Evolutionary conservation across 2,888 invertebrate genomes (phyloP).

Genomic region (Aplocera efformata): DNA sequence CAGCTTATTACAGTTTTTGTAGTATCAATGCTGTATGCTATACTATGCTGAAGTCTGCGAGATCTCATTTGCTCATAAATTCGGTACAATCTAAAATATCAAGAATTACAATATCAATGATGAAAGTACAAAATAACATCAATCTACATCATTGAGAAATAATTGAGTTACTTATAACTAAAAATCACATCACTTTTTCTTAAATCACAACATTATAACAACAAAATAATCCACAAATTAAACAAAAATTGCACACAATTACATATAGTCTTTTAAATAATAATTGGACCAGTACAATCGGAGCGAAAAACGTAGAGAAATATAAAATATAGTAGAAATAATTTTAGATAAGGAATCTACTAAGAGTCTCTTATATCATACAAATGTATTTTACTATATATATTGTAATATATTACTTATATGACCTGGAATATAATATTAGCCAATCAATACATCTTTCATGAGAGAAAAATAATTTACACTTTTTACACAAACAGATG

Average conservation of each 20-base stretch:
- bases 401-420: constrained; percentile 1
- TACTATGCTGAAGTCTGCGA: background rate
- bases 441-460: background rate
- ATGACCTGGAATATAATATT: constrained; percentile 1
- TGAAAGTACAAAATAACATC: constrained; percentile 18
- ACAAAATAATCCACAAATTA: constrained; percentile 16
- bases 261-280: background rate
- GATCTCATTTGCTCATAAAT: constrained; percentile 17
- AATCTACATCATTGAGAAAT: constrained; percentile 19
- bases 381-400: too few species aligned
- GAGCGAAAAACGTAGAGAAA: too few species aligned
- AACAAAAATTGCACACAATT: background rate
- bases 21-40: too few species aligned
- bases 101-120: constrained; percentile 7
- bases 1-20: too few species aligned
- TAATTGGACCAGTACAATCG: too few species aligned
- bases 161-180: constrained; percentile 41
- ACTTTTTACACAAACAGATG: constrained; percentile 11
- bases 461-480: background rate
- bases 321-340: too few species aligned
- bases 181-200: constrained; percentile 47
- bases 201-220: constrained; percentile 34
- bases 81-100: constrained; percentile 3
- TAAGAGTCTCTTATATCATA: too few species aligned
- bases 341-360: too few species aligned